Evolutionary conservation across 2,113 vertebrate genomes (phyloP), one percentile per base, ranked within the genome.

Genomic region (Dromas ardeola): DNA sequence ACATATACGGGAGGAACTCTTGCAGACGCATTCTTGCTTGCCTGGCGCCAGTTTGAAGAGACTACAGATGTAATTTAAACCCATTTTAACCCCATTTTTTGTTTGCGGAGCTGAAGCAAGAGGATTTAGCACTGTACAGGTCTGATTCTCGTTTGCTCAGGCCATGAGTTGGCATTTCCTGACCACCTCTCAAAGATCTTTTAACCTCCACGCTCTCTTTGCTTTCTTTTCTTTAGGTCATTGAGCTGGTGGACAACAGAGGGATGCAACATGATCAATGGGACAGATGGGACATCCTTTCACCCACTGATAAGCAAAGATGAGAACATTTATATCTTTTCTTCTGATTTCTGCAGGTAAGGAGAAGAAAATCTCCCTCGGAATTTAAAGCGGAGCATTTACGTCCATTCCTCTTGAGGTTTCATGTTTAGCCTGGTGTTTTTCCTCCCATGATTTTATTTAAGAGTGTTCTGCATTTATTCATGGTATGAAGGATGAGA

Each of bases 311-410:
- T 99, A 96, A 97, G 71, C 73, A 99, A 98, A 96, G 98, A 98
- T 5, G 99, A 99, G 94, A 91, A 73, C 8, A 98, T 99, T 59
- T 99, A 99, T 92, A 98, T 99, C 82, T 99, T 99, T 95, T 98
- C 99, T 30, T 99, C 99, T 13, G 99, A 99, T 74, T 98, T 99
- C 81, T 99, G 99, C 98, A 99, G 99, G 99, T 99, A 95, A 97
- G 97, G 79, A 32, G 50, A 69, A 26, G 29, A 69, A 38, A 10
- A 40, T 5, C 6, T 40, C 14, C 2, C 43, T 89, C 29, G 20
- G 52, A 23, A 29, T 90, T 53, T 3, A 45, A 47, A 85, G n/a
- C 63, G 52, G 40, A 67, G 42, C 3, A 0, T 52, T 85, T 42
- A 6, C 0, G 0, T 38, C 25, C 13, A 3, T 78, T 81, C 78